Conservation (phyloP, 2,113 vertebrate genomes). For the Xenopus tropicalis region UCB_Xtro_10.0 CM004443.2:37490501-37491000, state of each 20-base stretch:
- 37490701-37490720: constrained; percentile 89
- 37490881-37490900: constrained; percentile 74
- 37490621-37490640: constrained; percentile 58
- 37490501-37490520: constrained; percentile 54
- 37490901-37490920: constrained; percentile 87
- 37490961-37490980: constrained; percentile 96
- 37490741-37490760: constrained; percentile 86
- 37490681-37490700: constrained; percentile 88
- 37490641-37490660: constrained; percentile 62
- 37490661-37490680: constrained; percentile 86
- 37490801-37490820: constrained; percentile 68
- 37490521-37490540: constrained; percentile 55
- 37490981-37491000: constrained; percentile 86
- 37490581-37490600: constrained; percentile 34
- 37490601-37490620: constrained; percentile 60
- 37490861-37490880: constrained; percentile 76
- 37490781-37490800: constrained; percentile 76
- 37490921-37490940: constrained; percentile 96
- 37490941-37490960: constrained; percentile 91
- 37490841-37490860: constrained; percentile 79
- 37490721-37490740: constrained; percentile 89
- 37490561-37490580: constrained; percentile 69
- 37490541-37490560: constrained; percentile 50
- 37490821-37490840: constrained; percentile 70
- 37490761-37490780: constrained; percentile 78